Percentiles rank a stretch among this genome's conserved stretches.
phyloP scores from a whole-genome alignment of 2,797 vertebrate genomes.

The Epinephelus malabaricus region DNA sequence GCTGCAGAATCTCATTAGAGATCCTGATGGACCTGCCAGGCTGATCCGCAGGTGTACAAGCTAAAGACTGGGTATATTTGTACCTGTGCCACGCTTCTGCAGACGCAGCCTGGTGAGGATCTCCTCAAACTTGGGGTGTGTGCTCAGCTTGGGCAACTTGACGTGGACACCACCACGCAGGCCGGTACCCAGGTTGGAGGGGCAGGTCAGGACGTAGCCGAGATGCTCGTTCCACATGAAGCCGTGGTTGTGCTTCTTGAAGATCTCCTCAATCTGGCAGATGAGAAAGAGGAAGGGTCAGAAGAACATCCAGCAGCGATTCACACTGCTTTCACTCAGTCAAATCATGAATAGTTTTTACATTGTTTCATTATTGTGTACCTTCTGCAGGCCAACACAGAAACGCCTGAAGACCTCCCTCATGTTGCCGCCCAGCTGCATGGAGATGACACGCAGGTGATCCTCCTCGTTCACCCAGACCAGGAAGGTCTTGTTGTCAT shows the following conservation, averaged over 20 bases:
- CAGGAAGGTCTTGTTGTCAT: constrained; percentile 96
- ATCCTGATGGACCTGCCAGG: constrained; percentile 21
- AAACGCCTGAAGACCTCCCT: constrained; percentile 97
- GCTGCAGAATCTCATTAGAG: constrained; percentile 73
- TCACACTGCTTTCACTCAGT: background rate
- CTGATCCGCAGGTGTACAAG: background rate
- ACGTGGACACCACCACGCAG: constrained; percentile 96
- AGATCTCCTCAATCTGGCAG: constrained; percentile 92
- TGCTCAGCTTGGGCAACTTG: constrained; percentile 95
- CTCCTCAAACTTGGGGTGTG: constrained; percentile 94
- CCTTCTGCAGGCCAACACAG: constrained; percentile 93
- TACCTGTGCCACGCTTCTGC: constrained; percentile 98
- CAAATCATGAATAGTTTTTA: background rate
- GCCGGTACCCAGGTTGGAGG: constrained; percentile 97
- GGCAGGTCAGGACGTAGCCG: constrained; percentile 96
- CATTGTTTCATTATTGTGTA: constrained; percentile 47
- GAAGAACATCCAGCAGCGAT: background rate
- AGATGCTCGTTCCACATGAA: constrained; percentile 99
- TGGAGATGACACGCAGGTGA: constrained; percentile 98
- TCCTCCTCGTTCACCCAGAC: constrained; percentile 99
- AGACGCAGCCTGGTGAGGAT: constrained; percentile 93
- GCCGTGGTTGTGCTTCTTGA: constrained; percentile 92
- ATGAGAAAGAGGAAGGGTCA: constrained; percentile 10
- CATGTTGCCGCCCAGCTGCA: constrained; percentile 98
- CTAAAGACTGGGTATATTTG: background rate